Base-by-base conservation (phyloP, 2,797 vertebrate genomes). In the Telmatherina bonti region DNA sequence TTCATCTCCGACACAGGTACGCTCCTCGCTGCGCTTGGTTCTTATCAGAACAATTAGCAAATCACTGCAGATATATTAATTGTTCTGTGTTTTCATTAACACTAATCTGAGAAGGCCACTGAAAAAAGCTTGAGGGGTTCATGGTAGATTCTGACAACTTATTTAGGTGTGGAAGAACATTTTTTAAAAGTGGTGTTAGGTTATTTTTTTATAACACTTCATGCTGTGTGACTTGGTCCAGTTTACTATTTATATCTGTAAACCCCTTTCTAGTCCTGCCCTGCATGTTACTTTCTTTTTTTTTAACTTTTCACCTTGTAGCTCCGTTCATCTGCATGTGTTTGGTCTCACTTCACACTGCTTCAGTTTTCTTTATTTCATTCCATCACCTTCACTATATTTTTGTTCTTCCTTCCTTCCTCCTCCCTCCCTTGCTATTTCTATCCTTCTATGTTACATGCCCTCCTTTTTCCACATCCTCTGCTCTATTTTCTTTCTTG, bases 1-100 rank as follows among this genome's bases (percentile, higher is more conserved):
- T 98, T 94, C 81, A 99, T 99, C 92, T 99, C 97, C 18, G 98
- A 99, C 88, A 99, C 98, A 57, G 98, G 98, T 99, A 95, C 7
- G 22, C 22, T 56, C 27, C 24, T 59, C 22, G 33, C n/a, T 20
- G n/a, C 24, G 20, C 16, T 24, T 1, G 13, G 1, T 2, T 24
- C 55, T 43, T n/a, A 8, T 36, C 20, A 13, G 31, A 36, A 35
- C 11, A 11, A 31, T n/a, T 56, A n/a, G 10, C 29, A 57, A 35
- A 57, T 49, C n/a, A 49, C 9, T 49, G 47, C 47, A 51, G n/a
- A 51, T 47, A 18, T 41, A 18, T 13, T 24, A 8, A 12, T 51
- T 52, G 24, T 12, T 52, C 12, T 26, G n/a, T 51, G 47, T 49
- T 51, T 51, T 13, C 22, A 12, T 51, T 13, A 12, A 51, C 12